Conservation (phyloP, 2,113 vertebrate species). For the Phocoena sinus region DNA sequence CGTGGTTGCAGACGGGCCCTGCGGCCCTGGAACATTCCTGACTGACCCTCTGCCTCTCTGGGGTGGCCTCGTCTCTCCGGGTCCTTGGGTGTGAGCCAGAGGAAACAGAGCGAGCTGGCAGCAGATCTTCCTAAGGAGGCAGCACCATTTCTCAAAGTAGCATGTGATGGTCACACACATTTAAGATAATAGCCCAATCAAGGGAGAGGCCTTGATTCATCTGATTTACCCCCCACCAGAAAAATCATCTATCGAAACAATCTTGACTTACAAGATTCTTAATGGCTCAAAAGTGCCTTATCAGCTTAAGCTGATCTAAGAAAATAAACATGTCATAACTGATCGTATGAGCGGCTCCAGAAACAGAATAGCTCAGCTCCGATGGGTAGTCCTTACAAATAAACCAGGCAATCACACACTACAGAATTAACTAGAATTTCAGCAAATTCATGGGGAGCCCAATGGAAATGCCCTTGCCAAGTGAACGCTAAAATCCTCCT, state of each 20-base stretch:
- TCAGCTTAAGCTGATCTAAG: slow-evolving; percentile 63
- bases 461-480: slow-evolving; percentile 48
- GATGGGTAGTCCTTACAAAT: slow-evolving; percentile 48
- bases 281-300: slow-evolving; percentile 62
- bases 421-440: slow-evolving; percentile 59
- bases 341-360: slow-evolving; percentile 40
- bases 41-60: background rate
- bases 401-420: background rate
- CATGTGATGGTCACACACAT: background rate
- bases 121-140: background rate
- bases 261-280: slow-evolving; percentile 64
- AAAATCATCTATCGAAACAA: slow-evolving; percentile 56
- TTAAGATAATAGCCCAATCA: slow-evolving; percentile 30
- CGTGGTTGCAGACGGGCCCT: background rate
- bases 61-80: background rate
- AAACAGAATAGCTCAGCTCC: background rate
- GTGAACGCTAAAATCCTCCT: background rate
- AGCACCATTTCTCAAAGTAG: background rate
- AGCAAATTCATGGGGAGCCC: slow-evolving; percentile 28
- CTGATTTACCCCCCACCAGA: slow-evolving; percentile 29
- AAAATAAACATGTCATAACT: slow-evolving; percentile 64
- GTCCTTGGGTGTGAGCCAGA: background rate
- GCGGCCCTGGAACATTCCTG: background rate
- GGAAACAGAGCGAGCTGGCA: background rate
- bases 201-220: slow-evolving; percentile 36